Evolutionary conservation across 1,140 invertebrate genomes (phyloP), one percentile per base, ranked within the genome.

Genomic region (Cotesia typhae): DNA sequence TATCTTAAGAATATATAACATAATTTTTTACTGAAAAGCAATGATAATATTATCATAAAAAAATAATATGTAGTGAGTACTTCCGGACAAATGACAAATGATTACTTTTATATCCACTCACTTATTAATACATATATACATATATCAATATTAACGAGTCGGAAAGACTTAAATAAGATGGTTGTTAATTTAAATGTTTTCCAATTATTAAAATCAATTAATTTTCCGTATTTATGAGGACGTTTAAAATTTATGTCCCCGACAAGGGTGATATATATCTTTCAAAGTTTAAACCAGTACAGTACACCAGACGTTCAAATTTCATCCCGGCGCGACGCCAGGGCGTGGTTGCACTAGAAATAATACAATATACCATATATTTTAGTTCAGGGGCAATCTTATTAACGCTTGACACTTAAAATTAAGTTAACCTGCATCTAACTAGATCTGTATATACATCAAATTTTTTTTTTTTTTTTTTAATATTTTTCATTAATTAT

Each of bases 271-370:
- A 47, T 65, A 68, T 69, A 76, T 76, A 74, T 76, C 70, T 76
- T 37, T 74, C 38, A 37, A 47, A 55, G 51, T 65, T 73, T 74
- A 59, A 63, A 68, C 65, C 28, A 28, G 28, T 28, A 28, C 28
- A 28, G 28, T 28, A 28, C 28, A 28, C 28, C 72, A 74, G 77
- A 75, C 77, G 79, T 73, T 82, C 79, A 75, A 78, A 77, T 84
- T 84, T 79, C 80, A 60, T 77, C 70, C 69, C 36, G 59, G 57
- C 67, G 55, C 72, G 79, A 75, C 81, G 80, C 82, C 82, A 78
- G 79, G 82, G 82, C 82, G 80, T 81, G 81, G 79, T 70, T 35
- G 71, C n/a, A 38, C 4, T 35, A 74, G 47, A 67, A 67, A 57
- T 28, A 28, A 28, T 60, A 68, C 72, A 73, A 70, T 61, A 59